phyloP scores from a whole-genome alignment of 2,888 invertebrate species.

The Ligdia adustata region DNA sequence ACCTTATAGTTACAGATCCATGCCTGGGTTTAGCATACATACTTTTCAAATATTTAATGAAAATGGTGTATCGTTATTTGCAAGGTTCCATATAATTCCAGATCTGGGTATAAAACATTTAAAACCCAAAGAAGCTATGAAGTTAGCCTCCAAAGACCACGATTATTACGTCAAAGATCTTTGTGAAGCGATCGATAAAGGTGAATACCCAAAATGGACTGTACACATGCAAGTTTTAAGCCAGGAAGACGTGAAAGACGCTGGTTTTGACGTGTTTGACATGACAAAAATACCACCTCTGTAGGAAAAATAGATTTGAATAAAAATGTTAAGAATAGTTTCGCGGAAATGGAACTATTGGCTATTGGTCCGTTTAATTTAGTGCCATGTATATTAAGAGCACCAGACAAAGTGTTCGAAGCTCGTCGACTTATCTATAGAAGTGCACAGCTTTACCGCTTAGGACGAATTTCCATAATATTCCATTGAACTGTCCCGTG shows the following conservation, averaged over 20 bases:
- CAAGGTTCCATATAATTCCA: slow-evolving; percentile 95
- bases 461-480: slow-evolving; percentile 94
- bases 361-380: slow-evolving; percentile 94
- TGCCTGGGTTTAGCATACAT: slow-evolving; percentile 97
- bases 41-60: slow-evolving; percentile 93
- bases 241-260: slow-evolving; percentile 88
- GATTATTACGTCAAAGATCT: slow-evolving; percentile 94
- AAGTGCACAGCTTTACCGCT: slow-evolving; percentile 91
- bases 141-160: slow-evolving; percentile 88
- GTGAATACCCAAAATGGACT: slow-evolving; percentile 89
- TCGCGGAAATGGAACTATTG: slow-evolving; percentile 91
- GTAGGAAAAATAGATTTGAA: slow-evolving; percentile 92
- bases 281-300: slow-evolving; percentile 93
- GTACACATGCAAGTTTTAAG: slow-evolving; percentile 93
- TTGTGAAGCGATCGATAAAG: slow-evolving; percentile 91
- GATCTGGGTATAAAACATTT: slow-evolving; percentile 93
- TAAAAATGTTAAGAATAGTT: slow-evolving; percentile 93
- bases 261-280: slow-evolving; percentile 94
- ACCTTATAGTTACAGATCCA: slow-evolving; percentile 94
- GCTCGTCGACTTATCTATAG: slow-evolving; percentile 91
- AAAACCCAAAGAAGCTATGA: slow-evolving; percentile 84
- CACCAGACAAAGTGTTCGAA: slow-evolving; percentile 94
- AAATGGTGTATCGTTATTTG: slow-evolving; percentile 87
- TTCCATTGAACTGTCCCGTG: slow-evolving; percentile 97
- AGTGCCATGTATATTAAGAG: slow-evolving; percentile 94